These are phyloP conservation scores for Cebus imitator DNA, from an alignment of 2,113 vertebrate genomes.

Conservation along the genomic window DNA sequence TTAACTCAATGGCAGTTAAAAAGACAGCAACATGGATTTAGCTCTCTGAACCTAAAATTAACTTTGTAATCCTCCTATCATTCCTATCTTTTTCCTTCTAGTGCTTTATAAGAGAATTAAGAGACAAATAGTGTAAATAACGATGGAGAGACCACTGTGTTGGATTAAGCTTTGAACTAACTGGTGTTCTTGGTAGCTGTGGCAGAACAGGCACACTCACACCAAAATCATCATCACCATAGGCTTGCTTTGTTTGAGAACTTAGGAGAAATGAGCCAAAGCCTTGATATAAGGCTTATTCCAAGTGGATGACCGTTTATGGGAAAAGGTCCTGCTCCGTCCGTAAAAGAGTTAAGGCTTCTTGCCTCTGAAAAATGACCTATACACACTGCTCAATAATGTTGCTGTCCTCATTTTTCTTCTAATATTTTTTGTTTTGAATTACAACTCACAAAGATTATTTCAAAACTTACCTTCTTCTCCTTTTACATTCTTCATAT, in stretches of 20 bases:
- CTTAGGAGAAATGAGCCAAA: background rate
- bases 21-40: background rate
- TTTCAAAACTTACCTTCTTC: conserved; percentile 87
- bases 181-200: background rate
- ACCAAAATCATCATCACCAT: background rate
- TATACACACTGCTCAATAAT: background rate
- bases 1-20: background rate
- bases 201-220: background rate
- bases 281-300: background rate
- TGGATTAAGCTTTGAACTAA: background rate
- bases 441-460: background rate
- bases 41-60: background rate
- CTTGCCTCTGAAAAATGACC: background rate
- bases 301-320: background rate
- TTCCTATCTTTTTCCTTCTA: background rate
- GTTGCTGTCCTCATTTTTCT: background rate
- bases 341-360: background rate
- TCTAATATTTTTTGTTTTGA: background rate
- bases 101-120: background rate
- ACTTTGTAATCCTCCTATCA: background rate
- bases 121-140: background rate
- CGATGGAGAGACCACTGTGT: background rate
- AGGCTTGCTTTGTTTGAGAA: background rate
- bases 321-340: background rate
- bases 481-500: conserved; percentile 92